phyloP scores from a whole-genome alignment of 2,888 invertebrate genomes.

The Odontocolon sp. region DNA sequence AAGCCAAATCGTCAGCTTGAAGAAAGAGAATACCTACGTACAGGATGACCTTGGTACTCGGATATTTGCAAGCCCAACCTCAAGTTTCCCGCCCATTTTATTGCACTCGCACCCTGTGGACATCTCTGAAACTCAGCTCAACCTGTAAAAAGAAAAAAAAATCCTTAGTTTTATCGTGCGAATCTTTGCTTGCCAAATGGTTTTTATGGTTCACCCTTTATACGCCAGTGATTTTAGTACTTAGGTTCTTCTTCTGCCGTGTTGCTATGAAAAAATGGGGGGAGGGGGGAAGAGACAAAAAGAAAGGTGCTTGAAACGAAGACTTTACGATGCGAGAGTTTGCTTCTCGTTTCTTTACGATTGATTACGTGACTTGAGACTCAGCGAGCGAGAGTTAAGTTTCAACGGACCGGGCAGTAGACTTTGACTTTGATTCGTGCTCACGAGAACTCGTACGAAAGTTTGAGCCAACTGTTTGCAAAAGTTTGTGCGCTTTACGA shows the following conservation, averaged over 20 bases:
- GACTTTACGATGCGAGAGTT: neutral
- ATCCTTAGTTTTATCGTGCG: too few relatives aligned
- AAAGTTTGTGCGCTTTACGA: neutral
- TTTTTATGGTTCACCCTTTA: too few relatives aligned
- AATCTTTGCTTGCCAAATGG: too few relatives aligned
- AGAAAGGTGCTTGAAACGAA: neutral
- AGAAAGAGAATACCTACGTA: neutral
- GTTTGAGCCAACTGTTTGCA: neutral
- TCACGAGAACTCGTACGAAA: constrained; percentile 13
- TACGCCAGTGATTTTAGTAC: neutral
- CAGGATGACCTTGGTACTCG: too few relatives aligned
- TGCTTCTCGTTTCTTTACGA: constrained; percentile 6
- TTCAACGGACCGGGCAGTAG: neutral
- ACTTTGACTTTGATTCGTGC: constrained; percentile 31
- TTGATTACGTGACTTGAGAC: constrained; percentile 28
- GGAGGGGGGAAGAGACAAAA: neutral
- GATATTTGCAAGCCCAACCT: neutral
- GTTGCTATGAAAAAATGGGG: neutral
- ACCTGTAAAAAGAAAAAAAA: too few relatives aligned
- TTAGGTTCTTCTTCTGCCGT: neutral
- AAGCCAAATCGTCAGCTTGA: neutral
- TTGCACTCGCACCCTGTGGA: neutral
- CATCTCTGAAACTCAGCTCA: too few relatives aligned
- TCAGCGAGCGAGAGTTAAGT: neutral
- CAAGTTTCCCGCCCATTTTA: neutral